Conservation (phyloP, 2,113 vertebrate genomes). For the Hylia prasina region DNA sequence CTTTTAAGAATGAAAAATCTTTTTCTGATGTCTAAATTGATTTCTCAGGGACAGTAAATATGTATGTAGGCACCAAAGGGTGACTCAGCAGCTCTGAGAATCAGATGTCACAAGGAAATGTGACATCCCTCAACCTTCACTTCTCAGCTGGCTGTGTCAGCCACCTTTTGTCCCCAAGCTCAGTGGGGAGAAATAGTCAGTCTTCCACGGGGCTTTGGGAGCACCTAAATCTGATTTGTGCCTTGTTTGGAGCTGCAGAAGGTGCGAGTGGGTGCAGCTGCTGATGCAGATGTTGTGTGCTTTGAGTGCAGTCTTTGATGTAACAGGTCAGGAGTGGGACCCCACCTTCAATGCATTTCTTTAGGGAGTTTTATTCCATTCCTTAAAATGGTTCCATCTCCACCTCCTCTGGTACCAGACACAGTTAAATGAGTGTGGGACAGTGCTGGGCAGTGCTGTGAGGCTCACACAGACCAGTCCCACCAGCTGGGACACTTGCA, state of each 20-base stretch:
- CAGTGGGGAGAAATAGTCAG: not conserved
- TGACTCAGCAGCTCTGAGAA: not conserved
- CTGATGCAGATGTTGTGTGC: not conserved
- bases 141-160: not conserved
- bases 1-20: not conserved
- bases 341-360: not conserved
- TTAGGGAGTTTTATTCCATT: not conserved
- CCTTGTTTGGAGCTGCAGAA: not conserved
- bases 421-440: rapidly evolving
- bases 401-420: not conserved
- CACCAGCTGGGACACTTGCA: not conserved
- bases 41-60: not conserved
- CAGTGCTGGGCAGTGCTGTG: not conserved
- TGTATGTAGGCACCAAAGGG: rapidly evolving
- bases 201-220: not conserved
- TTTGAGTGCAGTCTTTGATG: rapidly evolving
- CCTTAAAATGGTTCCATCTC: not conserved
- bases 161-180: not conserved
- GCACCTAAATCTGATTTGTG: not conserved
- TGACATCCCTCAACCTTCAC: not conserved
- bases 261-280: not conserved
- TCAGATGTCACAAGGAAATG: not conserved
- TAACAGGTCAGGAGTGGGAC: not conserved
- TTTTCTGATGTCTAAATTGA: not conserved
- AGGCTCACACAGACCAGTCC: not conserved